phyloP scores from a whole-genome alignment of 92 coral and sea anemone species.

The Diadumene lineata region DNA sequence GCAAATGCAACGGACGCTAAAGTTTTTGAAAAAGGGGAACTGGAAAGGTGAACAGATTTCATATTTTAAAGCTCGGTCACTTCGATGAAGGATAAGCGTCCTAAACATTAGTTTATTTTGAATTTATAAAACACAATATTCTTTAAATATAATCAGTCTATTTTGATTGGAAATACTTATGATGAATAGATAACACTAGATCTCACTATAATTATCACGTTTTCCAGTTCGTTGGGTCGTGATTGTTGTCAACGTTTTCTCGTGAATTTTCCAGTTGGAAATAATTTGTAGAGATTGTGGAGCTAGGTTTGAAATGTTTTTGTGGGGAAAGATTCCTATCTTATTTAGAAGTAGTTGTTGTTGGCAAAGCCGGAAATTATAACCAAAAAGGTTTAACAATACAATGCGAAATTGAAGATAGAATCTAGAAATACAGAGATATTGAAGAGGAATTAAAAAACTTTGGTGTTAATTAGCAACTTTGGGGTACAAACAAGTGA shows the following conservation, averaged over 20 bases:
- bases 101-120: too few relatives aligned
- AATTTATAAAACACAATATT: too few relatives aligned
- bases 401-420: background rate
- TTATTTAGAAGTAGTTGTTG: background rate
- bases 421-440: background rate
- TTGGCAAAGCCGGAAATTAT: slow-evolving; percentile 8
- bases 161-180: too few relatives aligned
- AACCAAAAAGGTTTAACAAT: background rate
- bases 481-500: background rate
- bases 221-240: background rate
- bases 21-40: too few relatives aligned
- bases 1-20: too few relatives aligned
- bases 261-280: too few relatives aligned
- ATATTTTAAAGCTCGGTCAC: too few relatives aligned
- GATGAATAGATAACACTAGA: background rate
- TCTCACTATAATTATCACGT: background rate
- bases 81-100: too few relatives aligned
- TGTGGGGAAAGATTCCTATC: background rate
- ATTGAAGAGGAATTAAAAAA: background rate
- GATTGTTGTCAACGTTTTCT: background rate
- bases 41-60: too few relatives aligned
- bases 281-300: too few relatives aligned
- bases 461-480: background rate
- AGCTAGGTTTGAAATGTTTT: background rate
- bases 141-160: too few relatives aligned